A percentile compares a stretch with the other conserved stretches of the same genome.
Evolutionary conservation across 2,888 invertebrate genomes (phyloP).

Genomic region (Cosmia trapezina): DNA sequence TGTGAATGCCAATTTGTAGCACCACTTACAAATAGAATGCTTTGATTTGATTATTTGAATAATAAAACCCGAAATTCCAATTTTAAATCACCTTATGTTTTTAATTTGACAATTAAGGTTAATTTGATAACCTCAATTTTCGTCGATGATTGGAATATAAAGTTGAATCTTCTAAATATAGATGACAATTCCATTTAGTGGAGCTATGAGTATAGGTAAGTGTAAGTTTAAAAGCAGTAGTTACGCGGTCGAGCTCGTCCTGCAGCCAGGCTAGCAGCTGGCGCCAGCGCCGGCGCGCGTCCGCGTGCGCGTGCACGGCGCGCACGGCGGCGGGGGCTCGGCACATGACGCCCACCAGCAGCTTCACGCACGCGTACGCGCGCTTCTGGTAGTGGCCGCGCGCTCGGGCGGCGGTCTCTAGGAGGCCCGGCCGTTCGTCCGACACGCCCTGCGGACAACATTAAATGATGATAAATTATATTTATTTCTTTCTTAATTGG

Average conservation of each 20-base stretch:
- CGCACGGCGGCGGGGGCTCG: slow-evolving; percentile 95
- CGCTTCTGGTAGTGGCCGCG: slow-evolving; percentile 99
- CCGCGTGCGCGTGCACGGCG: slow-evolving; percentile 94
- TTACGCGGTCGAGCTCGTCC: slow-evolving; percentile 96
- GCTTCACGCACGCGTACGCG: slow-evolving; percentile 99
- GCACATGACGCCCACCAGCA: slow-evolving; percentile 97
- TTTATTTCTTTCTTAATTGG: neutral
- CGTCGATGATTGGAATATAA: neutral
- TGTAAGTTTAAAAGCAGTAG: slow-evolving; percentile 47
- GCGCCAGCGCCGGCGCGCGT: slow-evolving; percentile 96
- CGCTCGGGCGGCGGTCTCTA: slow-evolving; percentile 97
- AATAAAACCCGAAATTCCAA: neutral
- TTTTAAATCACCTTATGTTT: neutral
- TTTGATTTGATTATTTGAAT: neutral
- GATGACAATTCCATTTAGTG: neutral
- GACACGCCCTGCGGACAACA: slow-evolving; percentile 81
- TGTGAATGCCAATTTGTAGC: neutral
- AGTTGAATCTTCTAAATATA: neutral
- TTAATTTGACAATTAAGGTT: neutral
- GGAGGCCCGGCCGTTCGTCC: slow-evolving; percentile 95
- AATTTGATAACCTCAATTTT: neutral
- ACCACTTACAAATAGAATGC: neutral
- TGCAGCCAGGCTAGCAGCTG: slow-evolving; percentile 98
- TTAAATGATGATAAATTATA: neutral
- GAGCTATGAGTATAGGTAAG: neutral